Conservation (phyloP, 1,140 invertebrate species). For the Acyrthosiphon pisum region DNA sequence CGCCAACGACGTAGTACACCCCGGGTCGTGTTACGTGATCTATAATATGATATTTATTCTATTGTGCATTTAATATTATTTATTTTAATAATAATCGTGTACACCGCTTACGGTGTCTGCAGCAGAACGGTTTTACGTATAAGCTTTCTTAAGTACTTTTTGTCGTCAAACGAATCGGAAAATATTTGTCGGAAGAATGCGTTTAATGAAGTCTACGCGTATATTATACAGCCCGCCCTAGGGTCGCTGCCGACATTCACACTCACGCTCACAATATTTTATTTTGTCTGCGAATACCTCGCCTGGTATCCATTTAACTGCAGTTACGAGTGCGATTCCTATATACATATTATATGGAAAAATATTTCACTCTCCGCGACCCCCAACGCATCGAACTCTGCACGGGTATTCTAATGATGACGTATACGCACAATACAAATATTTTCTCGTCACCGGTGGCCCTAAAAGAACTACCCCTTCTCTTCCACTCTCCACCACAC, state of each 20-base stretch:
- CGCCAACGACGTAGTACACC: too few relatives aligned
- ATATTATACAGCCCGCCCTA: not conserved
- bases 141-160: not conserved
- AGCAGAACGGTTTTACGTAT: not conserved
- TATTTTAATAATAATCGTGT: too few relatives aligned
- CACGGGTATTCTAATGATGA: not conserved
- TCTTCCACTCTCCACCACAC: too few relatives aligned
- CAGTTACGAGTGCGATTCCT: not conserved
- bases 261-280: not conserved
- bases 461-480: not conserved
- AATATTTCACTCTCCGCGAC: not conserved
- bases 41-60: too few relatives aligned
- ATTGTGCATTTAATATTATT: too few relatives aligned
- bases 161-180: not conserved
- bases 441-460: not conserved
- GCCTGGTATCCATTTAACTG: not conserved
- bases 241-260: too few relatives aligned
- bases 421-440: not conserved
- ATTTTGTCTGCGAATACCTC: not conserved
- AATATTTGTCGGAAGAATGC: not conserved
- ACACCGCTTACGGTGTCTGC: not conserved
- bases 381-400: not conserved
- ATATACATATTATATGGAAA: not conserved
- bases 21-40: too few relatives aligned
- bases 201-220: conserved; percentile 33